phyloP scores from a whole-genome alignment of 2,888 invertebrate species.

The Baronia brevicornis region DNA sequence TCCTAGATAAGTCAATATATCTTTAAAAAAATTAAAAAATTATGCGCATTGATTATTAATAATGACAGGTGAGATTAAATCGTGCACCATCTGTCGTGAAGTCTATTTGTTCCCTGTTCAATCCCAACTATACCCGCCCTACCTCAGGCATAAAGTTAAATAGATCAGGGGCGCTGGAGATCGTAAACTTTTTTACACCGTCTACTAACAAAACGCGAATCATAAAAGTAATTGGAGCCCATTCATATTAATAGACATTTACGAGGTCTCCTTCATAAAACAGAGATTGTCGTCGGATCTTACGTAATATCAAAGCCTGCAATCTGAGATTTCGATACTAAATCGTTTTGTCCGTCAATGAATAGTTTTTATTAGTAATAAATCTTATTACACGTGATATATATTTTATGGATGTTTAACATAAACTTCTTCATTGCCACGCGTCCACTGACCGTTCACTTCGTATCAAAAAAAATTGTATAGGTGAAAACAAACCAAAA shows the following conservation, averaged over 20 bases:
- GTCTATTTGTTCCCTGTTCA: constrained; percentile 43
- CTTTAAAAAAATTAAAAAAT: too few relatives aligned
- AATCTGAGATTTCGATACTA: constrained; percentile 43
- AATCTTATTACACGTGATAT: constrained; percentile 46
- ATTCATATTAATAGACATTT: constrained; percentile 77
- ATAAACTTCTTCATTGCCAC: constrained; percentile 3
- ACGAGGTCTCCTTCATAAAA: constrained; percentile 70
- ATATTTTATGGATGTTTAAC: constrained; percentile 24
- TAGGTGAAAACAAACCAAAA: too few relatives aligned
- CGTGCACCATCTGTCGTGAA: constrained; percentile 52
- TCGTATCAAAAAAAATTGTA: constrained; percentile 3
- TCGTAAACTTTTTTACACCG: constrained; percentile 71
- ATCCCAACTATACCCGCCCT: constrained; percentile 40
- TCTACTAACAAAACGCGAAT: constrained; percentile 70
- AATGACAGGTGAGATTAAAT: constrained; percentile 37
- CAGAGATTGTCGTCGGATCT: constrained; percentile 71
- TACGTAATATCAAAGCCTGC: constrained; percentile 50
- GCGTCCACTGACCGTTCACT: not conserved
- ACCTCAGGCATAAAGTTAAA: constrained; percentile 47
- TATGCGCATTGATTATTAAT: constrained; percentile 6
- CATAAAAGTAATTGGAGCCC: constrained; percentile 75
- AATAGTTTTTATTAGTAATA: constrained; percentile 54
- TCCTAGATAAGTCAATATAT: too few relatives aligned
- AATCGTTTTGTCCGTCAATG: constrained; percentile 54
- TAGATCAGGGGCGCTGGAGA: constrained; percentile 53